phyloP scores from a whole-genome alignment of 2,888 invertebrate genomes.

The Scrobipalpa costella region DNA sequence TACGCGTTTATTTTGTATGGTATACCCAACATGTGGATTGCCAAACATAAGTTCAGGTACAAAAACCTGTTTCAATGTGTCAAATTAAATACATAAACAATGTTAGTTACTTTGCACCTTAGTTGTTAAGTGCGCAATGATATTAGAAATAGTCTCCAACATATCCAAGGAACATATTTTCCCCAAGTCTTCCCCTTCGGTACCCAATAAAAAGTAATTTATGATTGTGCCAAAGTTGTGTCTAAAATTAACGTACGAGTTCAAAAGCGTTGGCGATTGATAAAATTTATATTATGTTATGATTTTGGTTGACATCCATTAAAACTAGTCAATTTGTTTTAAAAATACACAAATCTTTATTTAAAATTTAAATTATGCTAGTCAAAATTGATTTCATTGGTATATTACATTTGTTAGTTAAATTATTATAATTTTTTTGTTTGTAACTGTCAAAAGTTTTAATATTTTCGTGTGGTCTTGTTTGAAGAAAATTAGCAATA shows the following conservation, averaged over 20 bases:
- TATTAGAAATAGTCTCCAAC: conserved; percentile 60
- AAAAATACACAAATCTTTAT: conserved; percentile 54
- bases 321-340: conserved; percentile 76
- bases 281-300: conserved; percentile 41
- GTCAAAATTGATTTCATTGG: conserved; percentile 73
- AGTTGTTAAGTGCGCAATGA: conserved; percentile 67
- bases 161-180: conserved; percentile 70
- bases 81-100: conserved; percentile 44
- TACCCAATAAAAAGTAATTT: conserved; percentile 63
- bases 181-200: conserved; percentile 77
- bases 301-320: conserved; percentile 53
- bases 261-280: conserved; percentile 50
- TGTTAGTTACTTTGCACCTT: conserved; percentile 71
- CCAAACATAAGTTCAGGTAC: not conserved
- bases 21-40: conserved; percentile 20
- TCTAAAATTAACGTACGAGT: conserved; percentile 47
- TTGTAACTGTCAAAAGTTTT: conserved; percentile 51
- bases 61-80: conserved; percentile 10
- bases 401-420: conserved; percentile 50
- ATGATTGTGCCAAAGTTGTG: conserved; percentile 77
- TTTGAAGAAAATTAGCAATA: conserved; percentile 73
- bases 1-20: conserved; percentile 10
- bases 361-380: conserved; percentile 56
- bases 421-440: conserved; percentile 53
- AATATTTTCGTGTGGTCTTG: conserved; percentile 63